Conservation (phyloP, 2,888 invertebrate species). For the Eurytoma adleriae region DNA sequence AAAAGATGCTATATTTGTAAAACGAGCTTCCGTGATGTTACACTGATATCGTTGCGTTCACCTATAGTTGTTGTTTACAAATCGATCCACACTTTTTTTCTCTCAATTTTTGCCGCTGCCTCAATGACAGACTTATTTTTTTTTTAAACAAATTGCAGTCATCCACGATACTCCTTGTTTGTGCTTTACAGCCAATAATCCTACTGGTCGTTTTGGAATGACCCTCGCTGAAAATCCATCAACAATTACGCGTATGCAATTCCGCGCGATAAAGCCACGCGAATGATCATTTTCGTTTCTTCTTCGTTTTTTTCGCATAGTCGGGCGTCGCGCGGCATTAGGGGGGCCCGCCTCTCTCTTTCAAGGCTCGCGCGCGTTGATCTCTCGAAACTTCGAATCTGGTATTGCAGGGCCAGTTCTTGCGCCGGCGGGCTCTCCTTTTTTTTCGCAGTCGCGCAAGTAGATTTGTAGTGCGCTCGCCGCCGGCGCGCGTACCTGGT, state of each 20-base stretch:
- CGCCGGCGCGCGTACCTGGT: too few species aligned
- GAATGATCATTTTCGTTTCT: background rate
- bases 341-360: background rate
- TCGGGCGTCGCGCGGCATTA: background rate
- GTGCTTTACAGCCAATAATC: background rate
- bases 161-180: background rate
- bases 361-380: background rate
- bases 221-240: background rate
- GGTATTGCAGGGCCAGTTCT: background rate
- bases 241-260: background rate
- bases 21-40: too few species aligned
- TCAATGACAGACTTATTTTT: background rate
- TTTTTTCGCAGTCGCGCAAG: too few species aligned
- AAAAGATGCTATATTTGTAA: too few species aligned
- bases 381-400: conserved; percentile 21
- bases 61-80: background rate
- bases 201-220: background rate
- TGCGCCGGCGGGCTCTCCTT: background rate
- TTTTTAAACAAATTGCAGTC: background rate
- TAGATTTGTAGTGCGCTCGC: too few species aligned
- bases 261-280: background rate
- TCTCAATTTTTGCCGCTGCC: background rate
- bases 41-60: background rate
- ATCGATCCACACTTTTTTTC: background rate
- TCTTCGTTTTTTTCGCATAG: background rate